A percentile compares a stretch with the other conserved stretches of the same genome.
phyloP scores from a whole-genome alignment of 2,888 invertebrate genomes.

The Microplitis manilae region DNA sequence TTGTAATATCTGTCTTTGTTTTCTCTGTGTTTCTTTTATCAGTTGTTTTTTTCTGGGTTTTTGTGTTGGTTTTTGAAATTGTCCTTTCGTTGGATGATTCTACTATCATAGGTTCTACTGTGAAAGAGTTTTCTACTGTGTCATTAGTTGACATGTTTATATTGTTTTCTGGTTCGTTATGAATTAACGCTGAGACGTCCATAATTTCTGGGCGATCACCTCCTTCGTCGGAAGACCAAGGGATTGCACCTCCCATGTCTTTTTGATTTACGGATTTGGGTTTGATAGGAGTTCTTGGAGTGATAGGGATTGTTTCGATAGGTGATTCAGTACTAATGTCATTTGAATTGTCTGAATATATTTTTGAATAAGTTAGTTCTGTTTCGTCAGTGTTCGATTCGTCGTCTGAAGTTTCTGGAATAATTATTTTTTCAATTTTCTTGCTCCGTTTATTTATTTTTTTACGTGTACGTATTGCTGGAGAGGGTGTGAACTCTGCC shows the following conservation, averaged over 20 bases:
- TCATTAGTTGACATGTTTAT: not conserved
- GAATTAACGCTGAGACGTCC: not conserved
- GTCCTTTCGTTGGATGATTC: too few species aligned
- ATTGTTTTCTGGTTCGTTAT: not conserved
- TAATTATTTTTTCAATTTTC: not conserved
- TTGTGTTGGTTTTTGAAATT: too few species aligned
- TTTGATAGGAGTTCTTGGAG: not conserved
- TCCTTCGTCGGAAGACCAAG: not conserved
- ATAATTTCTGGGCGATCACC: not conserved
- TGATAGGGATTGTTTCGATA: not conserved
- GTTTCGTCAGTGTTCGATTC: not conserved
- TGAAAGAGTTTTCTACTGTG: not conserved
- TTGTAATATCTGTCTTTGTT: too few species aligned
- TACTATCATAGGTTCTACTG: too few species aligned
- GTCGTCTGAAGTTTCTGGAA: not conserved
- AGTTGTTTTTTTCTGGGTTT: too few species aligned
- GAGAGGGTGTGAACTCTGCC: not conserved
- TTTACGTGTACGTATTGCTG: not conserved
- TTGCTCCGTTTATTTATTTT: not conserved
- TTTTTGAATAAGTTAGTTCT: not conserved
- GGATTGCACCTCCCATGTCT: not conserved
- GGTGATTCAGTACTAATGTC: not conserved
- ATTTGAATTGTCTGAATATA: not conserved
- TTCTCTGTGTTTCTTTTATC: too few species aligned
- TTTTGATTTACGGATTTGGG: not conserved